Conservation (phyloP, 1,140 invertebrate species). For the Drosophila ananassae region DNA sequence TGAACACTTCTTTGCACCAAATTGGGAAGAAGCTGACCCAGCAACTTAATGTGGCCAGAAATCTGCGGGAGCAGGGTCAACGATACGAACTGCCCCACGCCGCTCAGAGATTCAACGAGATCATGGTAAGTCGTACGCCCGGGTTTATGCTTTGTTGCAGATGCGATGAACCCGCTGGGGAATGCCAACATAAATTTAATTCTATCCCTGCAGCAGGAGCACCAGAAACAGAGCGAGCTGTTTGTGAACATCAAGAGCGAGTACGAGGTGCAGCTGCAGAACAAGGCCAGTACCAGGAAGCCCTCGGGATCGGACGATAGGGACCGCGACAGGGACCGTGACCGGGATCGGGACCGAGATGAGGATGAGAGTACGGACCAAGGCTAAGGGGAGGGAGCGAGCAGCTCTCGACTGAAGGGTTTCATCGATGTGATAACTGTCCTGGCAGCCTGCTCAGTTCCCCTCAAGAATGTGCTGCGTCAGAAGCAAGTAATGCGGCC, state of each 20-base stretch:
- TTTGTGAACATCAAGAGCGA: constrained; percentile 79
- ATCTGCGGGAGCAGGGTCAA: constrained; percentile 69
- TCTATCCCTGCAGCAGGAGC: constrained; percentile 59
- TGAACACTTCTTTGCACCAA: constrained; percentile 66
- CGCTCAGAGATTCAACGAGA: constrained; percentile 65
- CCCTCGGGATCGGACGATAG: constrained; percentile 32
- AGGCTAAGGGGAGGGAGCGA: constrained; percentile 3
- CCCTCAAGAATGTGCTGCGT: neutral
- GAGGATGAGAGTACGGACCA: neutral
- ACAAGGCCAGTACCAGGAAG: constrained; percentile 44
- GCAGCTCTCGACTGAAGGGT: constrained; percentile 48
- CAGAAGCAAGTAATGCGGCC: constrained; percentile 4
- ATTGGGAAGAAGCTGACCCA: constrained; percentile 64
- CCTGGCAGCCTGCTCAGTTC: constrained; percentile 47
- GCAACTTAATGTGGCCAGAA: constrained; percentile 67
- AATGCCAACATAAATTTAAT: neutral
- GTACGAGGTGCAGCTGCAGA: constrained; percentile 73
- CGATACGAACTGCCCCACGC: constrained; percentile 64
- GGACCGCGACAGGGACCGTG: constrained; percentile 6
- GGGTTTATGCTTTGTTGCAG: too few relatives aligned
- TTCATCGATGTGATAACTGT: constrained; percentile 59
- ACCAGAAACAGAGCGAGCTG: constrained; percentile 74
- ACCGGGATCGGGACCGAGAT: neutral
- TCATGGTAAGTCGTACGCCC: constrained; percentile 59
- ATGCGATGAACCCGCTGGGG: neutral